These are phyloP conservation scores for Gadopsis bispinosus DNA, from an alignment of 2,797 vertebrate species.

Conservation along the genomic window DNA sequence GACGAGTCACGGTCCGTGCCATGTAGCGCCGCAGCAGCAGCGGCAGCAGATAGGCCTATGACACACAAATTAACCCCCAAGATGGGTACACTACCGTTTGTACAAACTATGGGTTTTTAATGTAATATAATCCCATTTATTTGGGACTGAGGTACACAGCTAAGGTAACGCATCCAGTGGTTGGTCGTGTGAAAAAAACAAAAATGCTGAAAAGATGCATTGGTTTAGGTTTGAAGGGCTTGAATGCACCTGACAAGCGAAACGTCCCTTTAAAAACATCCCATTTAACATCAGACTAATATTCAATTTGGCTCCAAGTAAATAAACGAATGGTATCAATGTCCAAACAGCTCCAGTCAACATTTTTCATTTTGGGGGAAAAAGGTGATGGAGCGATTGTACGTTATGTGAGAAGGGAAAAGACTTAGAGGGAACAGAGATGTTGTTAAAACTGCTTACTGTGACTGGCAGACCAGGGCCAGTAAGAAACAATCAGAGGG, in stretches of 20 bases:
- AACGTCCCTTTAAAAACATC: slow-evolving; percentile 55
- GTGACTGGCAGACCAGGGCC: slow-evolving; percentile 31
- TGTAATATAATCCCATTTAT: slow-evolving; percentile 47
- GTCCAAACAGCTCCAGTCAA: slow-evolving; percentile 32
- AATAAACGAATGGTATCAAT: slow-evolving; percentile 29
- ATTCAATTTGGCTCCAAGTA: slow-evolving; percentile 49
- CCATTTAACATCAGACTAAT: slow-evolving; percentile 23
- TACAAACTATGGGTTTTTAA: slow-evolving; percentile 49
- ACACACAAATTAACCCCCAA: slow-evolving; percentile 43
- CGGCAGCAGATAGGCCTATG: slow-evolving; percentile 53
- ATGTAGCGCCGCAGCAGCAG: slow-evolving; percentile 45
- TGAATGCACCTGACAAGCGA: slow-evolving; percentile 31
- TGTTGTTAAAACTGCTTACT: slow-evolving; percentile 38
- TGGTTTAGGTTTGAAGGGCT: slow-evolving; percentile 17
- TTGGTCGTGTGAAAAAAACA: slow-evolving; percentile 33
- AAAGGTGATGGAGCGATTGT: slow-evolving; percentile 1
- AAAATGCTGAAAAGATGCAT: slow-evolving; percentile 2
- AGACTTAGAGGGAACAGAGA: slow-evolving; percentile 11
- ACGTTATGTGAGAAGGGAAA: background rate
- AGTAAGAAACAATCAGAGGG: slow-evolving; percentile 34
- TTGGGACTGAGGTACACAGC: slow-evolving; percentile 60
- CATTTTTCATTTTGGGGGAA: slow-evolving; percentile 10
- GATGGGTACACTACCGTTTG: slow-evolving; percentile 38
- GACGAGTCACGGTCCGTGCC: slow-evolving; percentile 44
- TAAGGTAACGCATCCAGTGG: slow-evolving; percentile 47